These are phyloP conservation scores for Parazoanthus swiftii DNA, from an alignment of 92 coral and sea anemone species.

Conservation along the genomic window DNA sequence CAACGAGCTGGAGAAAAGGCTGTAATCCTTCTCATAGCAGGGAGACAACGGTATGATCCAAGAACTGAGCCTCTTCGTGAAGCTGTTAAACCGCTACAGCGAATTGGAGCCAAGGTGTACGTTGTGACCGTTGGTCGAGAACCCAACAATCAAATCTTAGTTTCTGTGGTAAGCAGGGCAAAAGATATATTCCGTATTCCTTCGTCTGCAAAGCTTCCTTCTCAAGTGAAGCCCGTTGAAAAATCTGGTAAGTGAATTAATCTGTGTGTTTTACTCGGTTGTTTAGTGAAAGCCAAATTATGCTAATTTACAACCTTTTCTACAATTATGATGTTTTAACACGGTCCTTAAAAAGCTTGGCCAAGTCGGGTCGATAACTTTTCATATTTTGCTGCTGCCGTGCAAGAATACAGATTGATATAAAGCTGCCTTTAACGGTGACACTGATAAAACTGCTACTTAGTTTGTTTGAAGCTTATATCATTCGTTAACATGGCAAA, in stretches of 20 bases:
- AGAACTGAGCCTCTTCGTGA: conserved; percentile 28
- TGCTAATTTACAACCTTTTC: too few species aligned
- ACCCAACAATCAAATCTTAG: conserved; percentile 12
- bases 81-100: conserved; percentile 41
- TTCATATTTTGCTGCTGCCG: too few species aligned
- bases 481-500: too few species aligned
- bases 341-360: too few species aligned
- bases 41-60: conserved; percentile 36
- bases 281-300: not conserved
- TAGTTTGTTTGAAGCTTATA: too few species aligned
- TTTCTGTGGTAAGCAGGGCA: conserved; percentile 51
- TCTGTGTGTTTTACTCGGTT: not conserved
- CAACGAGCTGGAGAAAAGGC: conserved; percentile 32
- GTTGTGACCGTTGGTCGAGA: conserved; percentile 45
- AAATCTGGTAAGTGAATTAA: conserved; percentile 1
- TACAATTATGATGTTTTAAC: too few species aligned
- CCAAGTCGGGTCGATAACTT: too few species aligned
- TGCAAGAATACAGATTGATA: too few species aligned
- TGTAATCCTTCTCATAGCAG: conserved; percentile 49
- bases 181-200: conserved; percentile 61
- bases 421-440: too few species aligned
- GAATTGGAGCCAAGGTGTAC: conserved; percentile 50
- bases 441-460: too few species aligned
- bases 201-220: conserved; percentile 47
- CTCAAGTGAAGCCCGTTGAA: conserved; percentile 47